Evolutionary conservation across 2,888 invertebrate species (phyloP).

Genomic region (Eilema griseolum): DNA sequence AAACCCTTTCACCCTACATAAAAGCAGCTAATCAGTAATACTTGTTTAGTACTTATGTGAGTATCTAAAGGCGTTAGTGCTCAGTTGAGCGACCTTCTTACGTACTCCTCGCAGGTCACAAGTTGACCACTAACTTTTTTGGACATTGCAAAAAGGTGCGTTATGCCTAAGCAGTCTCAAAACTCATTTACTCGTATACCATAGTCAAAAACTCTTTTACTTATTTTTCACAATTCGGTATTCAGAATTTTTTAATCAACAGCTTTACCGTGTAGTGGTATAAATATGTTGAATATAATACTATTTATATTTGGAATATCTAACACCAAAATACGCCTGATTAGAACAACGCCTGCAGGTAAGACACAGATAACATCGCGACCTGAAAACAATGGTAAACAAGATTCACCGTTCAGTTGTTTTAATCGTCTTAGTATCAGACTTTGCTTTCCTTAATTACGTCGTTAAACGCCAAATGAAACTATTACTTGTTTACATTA

Average conservation of each 20-base stretch:
- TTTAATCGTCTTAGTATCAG: conserved; percentile 4
- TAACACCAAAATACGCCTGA: background rate
- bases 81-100: background rate
- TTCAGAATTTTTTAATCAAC: too few relatives aligned
- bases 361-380: background rate
- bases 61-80: background rate
- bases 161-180: too few relatives aligned
- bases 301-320: too few relatives aligned
- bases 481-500: conserved; percentile 43
- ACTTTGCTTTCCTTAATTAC: conserved; percentile 30
- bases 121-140: too few relatives aligned
- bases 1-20: conserved; percentile 1
- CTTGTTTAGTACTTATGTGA: background rate
- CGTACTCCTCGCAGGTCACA: background rate
- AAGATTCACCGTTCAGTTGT: conserved; percentile 1
- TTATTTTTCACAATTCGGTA: too few relatives aligned
- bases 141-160: too few relatives aligned
- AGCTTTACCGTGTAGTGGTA: too few relatives aligned
- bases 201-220: too few relatives aligned
- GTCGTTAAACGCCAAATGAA: conserved; percentile 47
- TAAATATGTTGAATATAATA: too few relatives aligned
- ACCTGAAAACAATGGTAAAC: background rate
- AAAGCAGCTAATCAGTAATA: background rate
- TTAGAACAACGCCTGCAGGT: background rate
- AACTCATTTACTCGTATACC: too few relatives aligned